phyloP scores from a whole-genome alignment of 37 sponge, comb jelly and placozoan species.

The Dysidea cf. avara region DNA sequence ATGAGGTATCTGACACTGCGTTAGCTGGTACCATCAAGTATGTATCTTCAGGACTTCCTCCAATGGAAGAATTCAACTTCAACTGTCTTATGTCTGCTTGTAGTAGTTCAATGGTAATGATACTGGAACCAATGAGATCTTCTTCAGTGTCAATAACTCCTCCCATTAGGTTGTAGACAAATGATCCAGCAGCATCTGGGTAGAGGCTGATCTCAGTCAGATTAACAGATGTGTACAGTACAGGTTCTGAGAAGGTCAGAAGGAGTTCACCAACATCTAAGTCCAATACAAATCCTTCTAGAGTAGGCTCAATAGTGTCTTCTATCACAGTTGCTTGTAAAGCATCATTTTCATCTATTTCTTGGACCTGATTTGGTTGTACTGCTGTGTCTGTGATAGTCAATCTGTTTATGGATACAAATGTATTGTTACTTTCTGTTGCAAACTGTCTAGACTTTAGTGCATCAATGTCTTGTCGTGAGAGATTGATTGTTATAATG shows the following conservation, averaged over 20 bases:
- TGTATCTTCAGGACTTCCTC: conserved; percentile 10
- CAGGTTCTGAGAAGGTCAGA: conserved; percentile 69
- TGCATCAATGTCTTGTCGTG: conserved; percentile 33
- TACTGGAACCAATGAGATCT: conserved; percentile 35
- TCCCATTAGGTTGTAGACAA: conserved; percentile 30
- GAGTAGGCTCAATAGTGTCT: conserved; percentile 39
- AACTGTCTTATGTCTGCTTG: conserved; percentile 47
- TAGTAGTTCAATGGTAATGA: conserved; percentile 42
- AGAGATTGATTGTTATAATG: conserved; percentile 14
- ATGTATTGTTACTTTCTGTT: conserved; percentile 11
- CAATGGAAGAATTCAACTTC: conserved; percentile 52
- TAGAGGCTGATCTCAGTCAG: conserved; percentile 26
- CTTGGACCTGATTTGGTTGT: conserved; percentile 18
- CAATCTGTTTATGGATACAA: conserved; percentile 9
- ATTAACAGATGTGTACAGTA: conserved; percentile 42
- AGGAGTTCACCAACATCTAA: conserved; percentile 39
- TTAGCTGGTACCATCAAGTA: conserved; percentile 35
- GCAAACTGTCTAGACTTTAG: conserved; percentile 32
- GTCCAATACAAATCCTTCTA: conserved; percentile 39
- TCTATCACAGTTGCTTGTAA: conserved; percentile 27
- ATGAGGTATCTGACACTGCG: conserved; percentile 43
- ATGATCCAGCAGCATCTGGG: conserved; percentile 11
- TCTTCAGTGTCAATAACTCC: conserved; percentile 15
- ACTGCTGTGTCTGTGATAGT: conserved; percentile 43
- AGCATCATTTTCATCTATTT: conserved; percentile 1